Evolutionary conservation across 2,888 invertebrate genomes (phyloP), one percentile per base, ranked within the genome.

Genomic region (Hirtodrosophila trivittata): DNA sequence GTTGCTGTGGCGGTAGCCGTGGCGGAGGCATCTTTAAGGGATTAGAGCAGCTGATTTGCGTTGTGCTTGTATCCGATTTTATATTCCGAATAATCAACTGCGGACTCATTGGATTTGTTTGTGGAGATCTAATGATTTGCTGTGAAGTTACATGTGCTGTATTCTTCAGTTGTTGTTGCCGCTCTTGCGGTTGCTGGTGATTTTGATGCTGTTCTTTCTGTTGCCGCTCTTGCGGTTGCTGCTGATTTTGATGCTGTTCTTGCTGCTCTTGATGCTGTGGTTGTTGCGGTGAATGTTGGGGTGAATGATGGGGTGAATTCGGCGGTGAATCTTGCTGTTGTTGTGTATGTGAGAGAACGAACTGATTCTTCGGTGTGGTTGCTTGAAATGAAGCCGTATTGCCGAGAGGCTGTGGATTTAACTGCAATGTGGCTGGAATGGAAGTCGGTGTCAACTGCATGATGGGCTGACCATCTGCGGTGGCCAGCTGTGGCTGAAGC

Each of bases 391-490:
- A 46, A 4, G 51, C 43, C n/a, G 86, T 52, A 65, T 69, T 88
- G 37, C 78, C 63, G 8, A 88, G 57, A 1, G 81, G 65, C 28
- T 89, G 86, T 8, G 90, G 89, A 5, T 89, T 87, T 21, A 90
- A 64, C 57, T 90, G 90, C 39, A 91, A 64, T 8, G 91, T 90
- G 45, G 90, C 90, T 58, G 91, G 90, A 75, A 90, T 88, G 14
- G 89, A 88, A 16, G 91, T 88, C 4, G 91, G 88, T 1, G 90
- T 88, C 38, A 91, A 52, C 52, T 91, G 91, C 78, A 91, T 88
- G n/a, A 91, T 89, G 32, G 89, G 90, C 66, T 91, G 91, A 1
- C 91, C 91, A 65, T 91, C 91, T 0, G 90, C 89, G 0, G 90
- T 91, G 16, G 90, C 87, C 59, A 91, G 77, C 75, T 91, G 91